Evolutionary conservation across 2,888 invertebrate genomes (phyloP).

Genomic region (Synergus laeviventris): DNA sequence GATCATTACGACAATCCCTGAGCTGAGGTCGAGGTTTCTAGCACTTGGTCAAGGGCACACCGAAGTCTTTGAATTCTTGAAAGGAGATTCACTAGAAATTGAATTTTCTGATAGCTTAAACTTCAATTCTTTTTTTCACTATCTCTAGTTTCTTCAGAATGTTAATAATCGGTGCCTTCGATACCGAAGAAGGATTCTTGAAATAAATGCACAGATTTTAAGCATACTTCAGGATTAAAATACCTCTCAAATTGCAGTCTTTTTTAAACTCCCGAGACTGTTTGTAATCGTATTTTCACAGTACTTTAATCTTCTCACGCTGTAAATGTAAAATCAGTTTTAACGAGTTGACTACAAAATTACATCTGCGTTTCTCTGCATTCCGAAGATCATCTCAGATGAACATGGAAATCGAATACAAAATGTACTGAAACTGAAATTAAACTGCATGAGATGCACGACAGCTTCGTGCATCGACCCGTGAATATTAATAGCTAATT

Average conservation of each 20-base stretch:
- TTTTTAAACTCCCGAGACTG: not conserved
- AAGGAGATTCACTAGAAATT: slow-evolving; percentile 26
- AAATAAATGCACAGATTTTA: slow-evolving; percentile 21
- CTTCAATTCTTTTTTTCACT: not conserved
- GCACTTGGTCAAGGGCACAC: slow-evolving; percentile 29
- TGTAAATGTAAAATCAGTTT: slow-evolving; percentile 34
- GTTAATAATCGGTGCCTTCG: not conserved
- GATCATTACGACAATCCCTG: slow-evolving; percentile 24
- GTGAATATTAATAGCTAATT: slow-evolving; percentile 32
- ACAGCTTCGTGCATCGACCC: slow-evolving; percentile 11
- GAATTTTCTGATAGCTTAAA: not conserved
- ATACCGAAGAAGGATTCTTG: slow-evolving; percentile 2
- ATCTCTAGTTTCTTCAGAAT: not conserved
- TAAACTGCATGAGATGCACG: slow-evolving; percentile 29
- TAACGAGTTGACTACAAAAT: slow-evolving; percentile 38
- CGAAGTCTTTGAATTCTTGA: slow-evolving; percentile 6
- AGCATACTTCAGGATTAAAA: slow-evolving; percentile 25
- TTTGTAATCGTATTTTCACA: slow-evolving; percentile 5
- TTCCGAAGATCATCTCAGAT: slow-evolving; percentile 35
- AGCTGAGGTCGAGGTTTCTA: slow-evolving; percentile 34
- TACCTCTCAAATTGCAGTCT: slow-evolving; percentile 19
- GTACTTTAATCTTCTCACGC: slow-evolving; percentile 30
- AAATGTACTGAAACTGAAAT: slow-evolving; percentile 28
- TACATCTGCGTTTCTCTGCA: slow-evolving; percentile 36
- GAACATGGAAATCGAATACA: slow-evolving; percentile 28